Evolutionary conservation across 2,888 invertebrate species (phyloP).

Genomic region (Ennomos quercinarius): DNA sequence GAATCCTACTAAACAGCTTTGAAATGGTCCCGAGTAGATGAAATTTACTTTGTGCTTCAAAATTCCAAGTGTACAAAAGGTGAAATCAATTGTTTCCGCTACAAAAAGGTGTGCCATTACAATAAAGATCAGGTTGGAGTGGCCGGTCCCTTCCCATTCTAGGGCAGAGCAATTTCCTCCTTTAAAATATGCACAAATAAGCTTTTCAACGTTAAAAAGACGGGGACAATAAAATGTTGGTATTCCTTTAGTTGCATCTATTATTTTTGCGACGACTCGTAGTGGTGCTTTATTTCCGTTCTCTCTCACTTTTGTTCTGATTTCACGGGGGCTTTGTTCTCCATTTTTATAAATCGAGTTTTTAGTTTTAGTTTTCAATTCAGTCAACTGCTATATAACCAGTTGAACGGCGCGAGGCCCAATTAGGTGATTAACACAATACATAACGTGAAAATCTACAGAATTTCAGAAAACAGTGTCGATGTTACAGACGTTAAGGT

Average conservation of each 20-base stretch:
- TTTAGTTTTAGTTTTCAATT: neutral
- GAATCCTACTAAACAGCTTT: too few relatives aligned
- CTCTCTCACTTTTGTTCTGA: constrained; percentile 5
- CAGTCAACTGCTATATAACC: too few relatives aligned
- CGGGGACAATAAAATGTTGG: constrained; percentile 24
- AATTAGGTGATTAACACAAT: too few relatives aligned
- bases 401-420: too few relatives aligned
- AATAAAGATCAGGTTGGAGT: constrained; percentile 41
- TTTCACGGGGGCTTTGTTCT: constrained; percentile 5
- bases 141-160: constrained; percentile 24
- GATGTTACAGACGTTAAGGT: too few relatives aligned
- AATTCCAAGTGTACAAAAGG: constrained; percentile 9
- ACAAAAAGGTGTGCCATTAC: constrained; percentile 39
- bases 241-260: constrained; percentile 23
- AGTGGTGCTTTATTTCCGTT: constrained; percentile 11
- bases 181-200: constrained; percentile 46
- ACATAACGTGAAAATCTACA: too few relatives aligned
- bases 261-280: constrained; percentile 8
- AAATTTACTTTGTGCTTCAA: constrained; percentile 12
- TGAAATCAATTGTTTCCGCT: constrained; percentile 46
- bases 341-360: constrained; percentile 2
- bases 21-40: neutral
- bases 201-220: constrained; percentile 32
- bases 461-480: too few relatives aligned
- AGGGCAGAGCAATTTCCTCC: constrained; percentile 41